Evolutionary conservation across 2,113 vertebrate genomes (phyloP).

Genomic region (Xiphophorus maculatus): DNA sequence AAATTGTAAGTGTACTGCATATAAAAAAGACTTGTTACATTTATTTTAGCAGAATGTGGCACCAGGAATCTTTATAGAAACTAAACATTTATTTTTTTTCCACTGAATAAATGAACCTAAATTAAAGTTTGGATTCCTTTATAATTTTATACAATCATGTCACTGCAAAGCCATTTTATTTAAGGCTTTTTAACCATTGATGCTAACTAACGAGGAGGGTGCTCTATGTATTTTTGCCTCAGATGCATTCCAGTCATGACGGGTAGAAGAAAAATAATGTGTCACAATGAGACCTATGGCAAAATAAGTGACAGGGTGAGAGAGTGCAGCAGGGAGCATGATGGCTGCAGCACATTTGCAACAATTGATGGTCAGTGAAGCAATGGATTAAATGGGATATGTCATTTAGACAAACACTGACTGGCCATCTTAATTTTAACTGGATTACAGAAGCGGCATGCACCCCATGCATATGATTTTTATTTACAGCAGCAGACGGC

Average conservation of each 20-base stretch:
- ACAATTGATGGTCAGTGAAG: conserved; percentile 24
- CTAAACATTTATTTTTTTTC: no score
- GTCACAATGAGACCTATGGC: conserved; percentile 44
- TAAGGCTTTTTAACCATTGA: background rate
- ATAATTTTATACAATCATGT: no score
- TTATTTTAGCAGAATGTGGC: no score
- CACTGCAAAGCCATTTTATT: no score
- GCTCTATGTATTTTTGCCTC: conserved; percentile 10
- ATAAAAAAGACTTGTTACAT: no score
- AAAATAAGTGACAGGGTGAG: conserved; percentile 32
- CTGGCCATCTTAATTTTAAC: conserved; percentile 32
- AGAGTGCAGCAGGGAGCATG: conserved; percentile 16
- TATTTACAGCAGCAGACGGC: conserved; percentile 48
- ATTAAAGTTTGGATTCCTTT: no score
- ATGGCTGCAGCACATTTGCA: conserved; percentile 30
- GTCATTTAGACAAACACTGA: conserved; percentile 32
- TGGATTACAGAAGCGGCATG: conserved; percentile 9
- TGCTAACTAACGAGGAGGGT: background rate
- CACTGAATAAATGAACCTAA: no score
- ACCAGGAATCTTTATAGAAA: no score
- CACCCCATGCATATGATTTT: conserved; percentile 26
- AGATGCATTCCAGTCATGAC: conserved; percentile 58
- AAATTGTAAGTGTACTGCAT: no score
- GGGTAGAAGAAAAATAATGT: conserved; percentile 34
- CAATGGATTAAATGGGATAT: conserved; percentile 40